Percentiles rank a stretch among this genome's conserved stretches.
These are phyloP conservation scores for Odontothrips loti DNA, from an alignment of 2,888 invertebrate genomes.

Conservation along the genomic window DNA sequence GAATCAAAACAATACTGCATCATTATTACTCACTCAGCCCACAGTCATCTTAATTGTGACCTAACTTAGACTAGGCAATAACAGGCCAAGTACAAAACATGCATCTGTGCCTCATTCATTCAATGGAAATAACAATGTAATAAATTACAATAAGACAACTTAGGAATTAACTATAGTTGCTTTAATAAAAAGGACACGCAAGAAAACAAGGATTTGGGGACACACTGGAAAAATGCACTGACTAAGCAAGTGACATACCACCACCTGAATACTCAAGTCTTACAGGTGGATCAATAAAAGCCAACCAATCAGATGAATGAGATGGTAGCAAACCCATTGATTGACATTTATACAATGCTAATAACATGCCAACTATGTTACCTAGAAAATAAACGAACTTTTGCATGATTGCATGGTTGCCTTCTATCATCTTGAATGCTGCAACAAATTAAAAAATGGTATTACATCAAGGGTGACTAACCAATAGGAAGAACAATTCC, in stretches of 20 bases:
- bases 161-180: no score
- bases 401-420: slow-evolving; percentile 82
- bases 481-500: neutral
- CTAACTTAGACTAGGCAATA: no score
- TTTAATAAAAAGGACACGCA: slow-evolving; percentile 30
- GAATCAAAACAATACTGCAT: no score
- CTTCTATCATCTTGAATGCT: slow-evolving; percentile 91
- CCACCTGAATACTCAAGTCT: slow-evolving; percentile 83
- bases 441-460: slow-evolving; percentile 36
- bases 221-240: slow-evolving; percentile 5
- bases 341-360: slow-evolving; percentile 96
- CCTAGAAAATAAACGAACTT: slow-evolving; percentile 91
- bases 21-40: no score
- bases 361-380: slow-evolving; percentile 82
- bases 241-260: slow-evolving; percentile 57
- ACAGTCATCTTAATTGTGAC: no score
- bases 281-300: slow-evolving; percentile 88
- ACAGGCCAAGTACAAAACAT: no score
- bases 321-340: slow-evolving; percentile 96
- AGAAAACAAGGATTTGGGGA: neutral
- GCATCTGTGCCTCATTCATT: no score
- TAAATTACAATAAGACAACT: no score
- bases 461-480: neutral
- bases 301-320: slow-evolving; percentile 96
- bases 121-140: no score